phyloP scores from a whole-genome alignment of 2,113 vertebrate species.

The Sander lucioperca region DNA sequence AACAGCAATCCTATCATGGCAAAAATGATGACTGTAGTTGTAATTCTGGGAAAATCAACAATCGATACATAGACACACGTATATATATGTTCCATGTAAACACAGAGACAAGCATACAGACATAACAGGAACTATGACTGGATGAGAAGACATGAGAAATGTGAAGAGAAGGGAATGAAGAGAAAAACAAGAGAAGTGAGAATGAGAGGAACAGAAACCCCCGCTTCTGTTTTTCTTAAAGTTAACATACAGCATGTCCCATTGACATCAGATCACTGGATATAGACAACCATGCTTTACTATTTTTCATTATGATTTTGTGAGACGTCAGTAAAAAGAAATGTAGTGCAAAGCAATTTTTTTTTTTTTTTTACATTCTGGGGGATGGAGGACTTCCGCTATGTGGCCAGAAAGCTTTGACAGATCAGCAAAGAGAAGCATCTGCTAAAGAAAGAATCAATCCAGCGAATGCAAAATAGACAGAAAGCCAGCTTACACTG shows the following conservation, averaged over 20 bases:
- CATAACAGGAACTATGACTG: background rate
- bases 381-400: background rate
- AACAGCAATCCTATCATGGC: background rate
- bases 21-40: background rate
- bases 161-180: background rate
- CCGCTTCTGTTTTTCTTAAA: background rate
- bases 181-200: background rate
- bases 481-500: slow-evolving; percentile 67
- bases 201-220: background rate
- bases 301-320: background rate
- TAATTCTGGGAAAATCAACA: background rate
- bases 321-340: background rate
- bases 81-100: background rate
- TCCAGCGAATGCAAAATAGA: slow-evolving; percentile 67
- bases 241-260: background rate
- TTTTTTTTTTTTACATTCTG: background rate
- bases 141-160: background rate
- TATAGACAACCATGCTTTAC: background rate
- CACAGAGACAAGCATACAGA: background rate
- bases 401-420: slow-evolving; percentile 18
- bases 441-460: slow-evolving; percentile 62
- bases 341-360: background rate
- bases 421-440: slow-evolving; percentile 65
- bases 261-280: background rate
- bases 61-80: too few relatives aligned